A percentile compares a stretch with the other conserved stretches of the same genome.
Evolutionary conservation across 2,888 invertebrate genomes (phyloP).

Genomic region (Cactoblastis cactorum): DNA sequence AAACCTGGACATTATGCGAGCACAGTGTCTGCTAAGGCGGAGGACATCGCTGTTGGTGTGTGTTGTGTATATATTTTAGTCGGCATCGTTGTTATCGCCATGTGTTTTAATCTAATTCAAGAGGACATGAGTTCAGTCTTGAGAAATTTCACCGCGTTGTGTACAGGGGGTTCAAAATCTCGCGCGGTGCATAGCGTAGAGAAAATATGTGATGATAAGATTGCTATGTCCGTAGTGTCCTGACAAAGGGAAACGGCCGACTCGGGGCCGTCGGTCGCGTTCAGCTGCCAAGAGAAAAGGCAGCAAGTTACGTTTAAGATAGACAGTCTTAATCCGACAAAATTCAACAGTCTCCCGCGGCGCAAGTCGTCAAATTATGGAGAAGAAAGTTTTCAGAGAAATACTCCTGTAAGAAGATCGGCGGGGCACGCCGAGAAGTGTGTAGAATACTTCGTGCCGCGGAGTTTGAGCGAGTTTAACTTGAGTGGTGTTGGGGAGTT

Average conservation of each 20-base stretch:
- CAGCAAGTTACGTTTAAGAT: conserved; percentile 57
- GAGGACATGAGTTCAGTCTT: conserved; percentile 81
- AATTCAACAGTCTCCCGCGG: conserved; percentile 80
- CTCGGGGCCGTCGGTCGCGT: conserved; percentile 50
- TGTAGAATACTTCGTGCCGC: conserved; percentile 90
- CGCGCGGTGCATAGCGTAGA: conserved; percentile 68
- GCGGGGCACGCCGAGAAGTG: conserved; percentile 81
- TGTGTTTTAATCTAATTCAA: conserved; percentile 92
- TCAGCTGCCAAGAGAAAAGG: conserved; percentile 37
- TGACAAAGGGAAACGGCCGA: conserved; percentile 75
- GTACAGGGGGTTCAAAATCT: conserved; percentile 42
- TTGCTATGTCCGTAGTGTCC: conserved; percentile 74
- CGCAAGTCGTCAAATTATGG: conserved; percentile 53
- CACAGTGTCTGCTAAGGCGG: conserved; percentile 63
- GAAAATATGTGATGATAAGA: conserved; percentile 67
- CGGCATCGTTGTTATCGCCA: conserved; percentile 91
- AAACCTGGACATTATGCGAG: conserved; percentile 82
- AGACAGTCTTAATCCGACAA: conserved; percentile 61
- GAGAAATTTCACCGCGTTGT: conserved; percentile 40
- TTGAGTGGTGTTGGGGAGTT: conserved; percentile 79
- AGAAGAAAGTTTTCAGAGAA: conserved; percentile 81
- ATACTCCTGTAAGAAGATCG: conserved; percentile 82
- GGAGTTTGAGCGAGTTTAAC: conserved; percentile 91
- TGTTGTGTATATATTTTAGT: conserved; percentile 90
- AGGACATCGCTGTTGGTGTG: conserved; percentile 85